Evolutionary conservation across 2,113 vertebrate species (phyloP).

Genomic region (Plecotus auritus): DNA sequence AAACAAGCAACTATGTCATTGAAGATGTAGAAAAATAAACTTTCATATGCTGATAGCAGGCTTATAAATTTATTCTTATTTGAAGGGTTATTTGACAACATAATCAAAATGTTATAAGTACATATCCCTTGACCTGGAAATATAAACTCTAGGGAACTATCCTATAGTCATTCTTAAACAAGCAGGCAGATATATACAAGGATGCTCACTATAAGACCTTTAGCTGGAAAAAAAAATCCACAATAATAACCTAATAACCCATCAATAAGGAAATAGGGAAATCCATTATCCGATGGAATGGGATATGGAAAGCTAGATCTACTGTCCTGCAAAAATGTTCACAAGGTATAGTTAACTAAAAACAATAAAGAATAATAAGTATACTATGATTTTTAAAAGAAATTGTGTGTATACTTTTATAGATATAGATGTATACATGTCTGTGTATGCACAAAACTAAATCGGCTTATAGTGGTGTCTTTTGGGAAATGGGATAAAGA

Average conservation of each 20-base stretch:
- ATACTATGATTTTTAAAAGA: background rate
- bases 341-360: background rate
- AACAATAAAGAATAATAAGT: background rate
- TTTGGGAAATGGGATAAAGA: background rate
- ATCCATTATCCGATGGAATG: background rate
- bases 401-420: background rate
- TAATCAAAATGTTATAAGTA: background rate
- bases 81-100: slow-evolving; percentile 20
- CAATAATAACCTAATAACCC: background rate
- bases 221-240: background rate
- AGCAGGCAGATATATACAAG: background rate
- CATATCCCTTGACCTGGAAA: background rate
- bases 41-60: background rate
- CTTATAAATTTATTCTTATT: slow-evolving; percentile 17
- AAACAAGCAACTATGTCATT: background rate
- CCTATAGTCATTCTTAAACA: background rate
- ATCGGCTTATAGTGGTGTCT: background rate
- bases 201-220: background rate
- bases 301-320: background rate
- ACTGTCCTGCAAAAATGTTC: background rate
- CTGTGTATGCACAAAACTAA: background rate
- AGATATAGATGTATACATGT: background rate
- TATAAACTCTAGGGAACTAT: background rate
- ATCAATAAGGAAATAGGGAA: background rate
- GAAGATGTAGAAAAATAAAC: background rate